Evolutionary conservation across 2,113 vertebrate species (phyloP).

Genomic region (Notothenia rossii): DNA sequence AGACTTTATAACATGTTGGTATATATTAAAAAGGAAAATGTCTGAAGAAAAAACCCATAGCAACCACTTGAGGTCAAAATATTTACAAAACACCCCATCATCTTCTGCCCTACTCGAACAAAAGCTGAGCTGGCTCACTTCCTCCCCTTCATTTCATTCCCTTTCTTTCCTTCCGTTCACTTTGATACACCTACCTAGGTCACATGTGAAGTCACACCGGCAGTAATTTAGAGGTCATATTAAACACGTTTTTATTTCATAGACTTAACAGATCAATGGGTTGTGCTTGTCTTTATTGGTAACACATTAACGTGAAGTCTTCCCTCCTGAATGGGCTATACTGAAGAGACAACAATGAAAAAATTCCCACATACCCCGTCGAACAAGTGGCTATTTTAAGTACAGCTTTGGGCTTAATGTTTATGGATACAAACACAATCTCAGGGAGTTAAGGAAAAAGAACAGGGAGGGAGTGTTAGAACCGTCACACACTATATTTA

Average conservation of each 20-base stretch:
- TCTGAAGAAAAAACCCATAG: background rate
- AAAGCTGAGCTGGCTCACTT: constrained; percentile 25
- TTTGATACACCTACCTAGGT: background rate
- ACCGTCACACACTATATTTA: constrained; percentile 77
- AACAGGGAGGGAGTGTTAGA: constrained; percentile 55
- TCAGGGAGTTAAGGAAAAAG: constrained; percentile 58
- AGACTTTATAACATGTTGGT: background rate
- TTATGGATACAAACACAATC: constrained; percentile 78
- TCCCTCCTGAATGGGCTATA: background rate
- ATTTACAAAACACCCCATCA: constrained; percentile 29
- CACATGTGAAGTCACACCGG: background rate
- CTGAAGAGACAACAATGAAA: constrained; percentile 21
- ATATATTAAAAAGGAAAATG: constrained; percentile 46
- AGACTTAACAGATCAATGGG: background rate
- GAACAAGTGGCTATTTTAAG: constrained; percentile 65
- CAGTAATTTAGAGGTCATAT: background rate
- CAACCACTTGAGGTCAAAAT: constrained; percentile 12
- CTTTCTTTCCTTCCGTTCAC: constrained; percentile 6
- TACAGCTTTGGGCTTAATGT: constrained; percentile 56
- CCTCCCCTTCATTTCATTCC: constrained; percentile 22
- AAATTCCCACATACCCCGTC: constrained; percentile 30
- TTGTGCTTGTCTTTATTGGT: background rate
- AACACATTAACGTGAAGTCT: background rate
- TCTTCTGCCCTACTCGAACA: constrained; percentile 42
- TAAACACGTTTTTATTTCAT: background rate